These are phyloP conservation scores for Cheirogaleus medius DNA, from an alignment of 2,113 vertebrate genomes.

Conservation along the genomic window DNA sequence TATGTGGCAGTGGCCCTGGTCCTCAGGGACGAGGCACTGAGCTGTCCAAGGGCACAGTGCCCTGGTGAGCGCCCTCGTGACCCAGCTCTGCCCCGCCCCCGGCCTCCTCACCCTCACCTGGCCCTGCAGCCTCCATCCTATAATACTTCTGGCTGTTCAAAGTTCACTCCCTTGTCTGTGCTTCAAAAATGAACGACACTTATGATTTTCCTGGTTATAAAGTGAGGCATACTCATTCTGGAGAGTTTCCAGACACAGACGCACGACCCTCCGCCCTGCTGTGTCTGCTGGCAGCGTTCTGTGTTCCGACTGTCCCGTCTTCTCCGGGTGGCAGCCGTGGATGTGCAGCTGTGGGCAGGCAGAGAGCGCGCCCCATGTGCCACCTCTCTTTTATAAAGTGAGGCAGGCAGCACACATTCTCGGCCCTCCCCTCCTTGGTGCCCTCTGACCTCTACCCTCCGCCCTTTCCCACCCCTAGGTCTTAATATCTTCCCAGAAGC, in stretches of 20 bases:
- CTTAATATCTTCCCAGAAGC: background rate
- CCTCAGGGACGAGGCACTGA: no score
- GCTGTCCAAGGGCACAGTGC: no score
- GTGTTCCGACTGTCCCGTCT: accelerated
- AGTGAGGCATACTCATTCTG: background rate
- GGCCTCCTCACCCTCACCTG: no score
- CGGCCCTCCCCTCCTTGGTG: background rate
- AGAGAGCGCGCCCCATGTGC: no score
- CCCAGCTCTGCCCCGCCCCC: background rate
- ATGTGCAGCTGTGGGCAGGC: no score
- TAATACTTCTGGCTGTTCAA: background rate
- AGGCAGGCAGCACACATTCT: background rate
- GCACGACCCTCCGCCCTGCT: accelerated
- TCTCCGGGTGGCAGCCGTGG: accelerated
- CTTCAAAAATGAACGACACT: background rate
- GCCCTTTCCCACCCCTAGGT: background rate
- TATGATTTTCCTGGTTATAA: background rate
- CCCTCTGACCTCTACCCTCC: background rate
- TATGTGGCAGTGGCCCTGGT: no score
- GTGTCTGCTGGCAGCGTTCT: accelerated
- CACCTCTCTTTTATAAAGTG: no score
- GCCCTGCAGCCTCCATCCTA: no score
- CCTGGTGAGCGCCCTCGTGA: background rate
- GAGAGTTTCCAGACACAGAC: background rate
- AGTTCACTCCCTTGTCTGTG: background rate